Conservation (phyloP, 2,888 invertebrate species). For the Ophraella communa region DNA sequence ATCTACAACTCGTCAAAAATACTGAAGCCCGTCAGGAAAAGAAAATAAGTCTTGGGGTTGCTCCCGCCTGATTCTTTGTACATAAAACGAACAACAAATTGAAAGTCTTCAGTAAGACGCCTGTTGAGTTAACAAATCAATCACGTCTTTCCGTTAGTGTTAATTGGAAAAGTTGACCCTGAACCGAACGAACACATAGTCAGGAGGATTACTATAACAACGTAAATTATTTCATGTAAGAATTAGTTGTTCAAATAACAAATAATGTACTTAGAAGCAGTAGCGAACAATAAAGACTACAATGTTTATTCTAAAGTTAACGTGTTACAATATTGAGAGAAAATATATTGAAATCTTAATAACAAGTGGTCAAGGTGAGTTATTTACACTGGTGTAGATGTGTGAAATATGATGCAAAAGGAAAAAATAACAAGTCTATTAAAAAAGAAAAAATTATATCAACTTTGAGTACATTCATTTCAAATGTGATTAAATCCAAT, state of each 20-base stretch:
- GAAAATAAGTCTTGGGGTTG: constrained; percentile 24
- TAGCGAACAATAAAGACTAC: too few species aligned
- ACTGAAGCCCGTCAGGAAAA: constrained; percentile 15
- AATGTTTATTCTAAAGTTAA: too few species aligned
- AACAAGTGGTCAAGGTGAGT: too few species aligned
- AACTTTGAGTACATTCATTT: too few species aligned
- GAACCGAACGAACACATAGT: constrained; percentile 32
- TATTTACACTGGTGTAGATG: too few species aligned
- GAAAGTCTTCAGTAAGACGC: constrained; percentile 27
- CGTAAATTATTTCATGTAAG: neutral
- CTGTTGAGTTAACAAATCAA: constrained; percentile 55
- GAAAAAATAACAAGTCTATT: too few species aligned
- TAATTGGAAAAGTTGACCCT: constrained; percentile 58
- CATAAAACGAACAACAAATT: constrained; percentile 12
- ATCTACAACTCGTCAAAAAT: constrained; percentile 11
- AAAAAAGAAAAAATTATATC: too few species aligned
- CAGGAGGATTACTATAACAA: constrained; percentile 11
- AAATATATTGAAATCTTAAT: too few species aligned
- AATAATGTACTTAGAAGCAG: too few species aligned
- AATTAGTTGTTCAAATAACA: neutral
- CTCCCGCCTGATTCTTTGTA: constrained; percentile 17
- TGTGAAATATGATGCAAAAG: too few species aligned
- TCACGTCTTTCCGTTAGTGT: constrained; percentile 56
- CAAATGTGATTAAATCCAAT: too few species aligned
- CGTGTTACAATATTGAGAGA: too few species aligned